phyloP scores from a whole-genome alignment of 1,140 invertebrate genomes.

The Glossosoma conforme region DNA sequence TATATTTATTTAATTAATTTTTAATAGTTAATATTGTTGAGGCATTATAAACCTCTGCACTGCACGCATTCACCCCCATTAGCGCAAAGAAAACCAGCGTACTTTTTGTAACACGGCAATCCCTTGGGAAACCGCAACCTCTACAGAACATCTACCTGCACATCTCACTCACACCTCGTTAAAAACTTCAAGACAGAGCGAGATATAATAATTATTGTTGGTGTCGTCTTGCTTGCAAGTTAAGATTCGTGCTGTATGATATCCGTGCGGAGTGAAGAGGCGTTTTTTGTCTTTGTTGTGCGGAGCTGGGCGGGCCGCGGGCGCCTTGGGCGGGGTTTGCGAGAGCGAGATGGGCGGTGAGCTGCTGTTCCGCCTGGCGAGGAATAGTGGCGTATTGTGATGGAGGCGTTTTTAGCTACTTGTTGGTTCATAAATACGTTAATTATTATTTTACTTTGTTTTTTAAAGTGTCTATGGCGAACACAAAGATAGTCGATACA shows the following conservation, averaged over 20 bases:
- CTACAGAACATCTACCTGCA: background rate
- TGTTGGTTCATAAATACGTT: no score
- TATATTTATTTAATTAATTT: no score
- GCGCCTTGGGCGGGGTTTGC: conserved; percentile 22
- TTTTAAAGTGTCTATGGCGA: no score
- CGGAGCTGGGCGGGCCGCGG: conserved; percentile 15
- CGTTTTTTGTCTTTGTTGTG: conserved; percentile 22
- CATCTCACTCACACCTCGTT: background rate
- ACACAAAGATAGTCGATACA: no score
- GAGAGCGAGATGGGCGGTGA: conserved; percentile 8
- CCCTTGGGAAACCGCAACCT: conserved; percentile 14
- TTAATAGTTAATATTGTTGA: no score
- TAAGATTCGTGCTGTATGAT: no score
- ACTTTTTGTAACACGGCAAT: conserved; percentile 18
- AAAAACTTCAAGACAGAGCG: background rate
- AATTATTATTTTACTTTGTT: no score
- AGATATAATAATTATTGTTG: no score
- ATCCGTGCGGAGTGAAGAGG: conserved; percentile 12
- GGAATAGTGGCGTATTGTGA: conserved; percentile 20
- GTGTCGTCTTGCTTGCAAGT: no score
- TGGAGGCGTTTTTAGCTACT: no score
- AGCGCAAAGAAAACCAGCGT: conserved; percentile 7
- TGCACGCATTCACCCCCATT: conserved; percentile 7
- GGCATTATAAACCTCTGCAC: no score
- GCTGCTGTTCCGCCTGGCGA: conserved; percentile 4